Percentiles rank a stretch among this genome's conserved stretches.
Conservation (phyloP, 37 sponge, comb jelly and placozoan species). For the Halichondria panicea region DNA sequence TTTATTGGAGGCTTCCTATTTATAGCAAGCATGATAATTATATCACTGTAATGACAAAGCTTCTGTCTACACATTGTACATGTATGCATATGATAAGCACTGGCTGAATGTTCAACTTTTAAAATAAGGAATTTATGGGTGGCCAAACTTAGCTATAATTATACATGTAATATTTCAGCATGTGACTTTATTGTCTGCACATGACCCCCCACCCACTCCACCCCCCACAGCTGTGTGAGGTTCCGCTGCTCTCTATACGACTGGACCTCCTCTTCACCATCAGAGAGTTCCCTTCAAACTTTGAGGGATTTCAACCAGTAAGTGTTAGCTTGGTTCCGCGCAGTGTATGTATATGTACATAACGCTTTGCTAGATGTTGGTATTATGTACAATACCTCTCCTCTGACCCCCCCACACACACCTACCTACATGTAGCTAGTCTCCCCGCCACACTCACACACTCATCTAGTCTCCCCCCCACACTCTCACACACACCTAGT, state of each 20-base stretch:
- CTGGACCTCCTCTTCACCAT: slow-evolving; percentile 77
- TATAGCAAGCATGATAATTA: too few relatives aligned
- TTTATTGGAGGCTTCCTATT: too few relatives aligned
- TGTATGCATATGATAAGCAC: too few relatives aligned
- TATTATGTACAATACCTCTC: background rate
- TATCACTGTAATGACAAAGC: too few relatives aligned
- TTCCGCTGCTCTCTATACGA: slow-evolving; percentile 54
- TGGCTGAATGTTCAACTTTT: too few relatives aligned
- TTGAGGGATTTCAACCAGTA: slow-evolving; percentile 78
- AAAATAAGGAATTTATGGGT: too few relatives aligned
- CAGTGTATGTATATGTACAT: background rate
- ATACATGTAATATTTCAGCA: background rate
- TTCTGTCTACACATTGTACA: too few relatives aligned
- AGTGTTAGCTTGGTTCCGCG: slow-evolving; percentile 15
- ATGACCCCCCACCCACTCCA: too few relatives aligned
- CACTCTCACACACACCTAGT: too few relatives aligned
- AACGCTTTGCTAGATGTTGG: background rate
- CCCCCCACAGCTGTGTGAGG: slow-evolving; percentile 59
- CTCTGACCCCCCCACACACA: background rate
- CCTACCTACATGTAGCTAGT: too few relatives aligned
- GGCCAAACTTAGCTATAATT: background rate
- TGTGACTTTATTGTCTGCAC: background rate
- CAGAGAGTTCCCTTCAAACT: slow-evolving; percentile 70
- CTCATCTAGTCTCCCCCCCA: too few relatives aligned
- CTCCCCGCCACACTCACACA: too few relatives aligned